Base-by-base conservation (phyloP, 1,140 invertebrate species). In the Alviniconcha marisindica region DNA sequence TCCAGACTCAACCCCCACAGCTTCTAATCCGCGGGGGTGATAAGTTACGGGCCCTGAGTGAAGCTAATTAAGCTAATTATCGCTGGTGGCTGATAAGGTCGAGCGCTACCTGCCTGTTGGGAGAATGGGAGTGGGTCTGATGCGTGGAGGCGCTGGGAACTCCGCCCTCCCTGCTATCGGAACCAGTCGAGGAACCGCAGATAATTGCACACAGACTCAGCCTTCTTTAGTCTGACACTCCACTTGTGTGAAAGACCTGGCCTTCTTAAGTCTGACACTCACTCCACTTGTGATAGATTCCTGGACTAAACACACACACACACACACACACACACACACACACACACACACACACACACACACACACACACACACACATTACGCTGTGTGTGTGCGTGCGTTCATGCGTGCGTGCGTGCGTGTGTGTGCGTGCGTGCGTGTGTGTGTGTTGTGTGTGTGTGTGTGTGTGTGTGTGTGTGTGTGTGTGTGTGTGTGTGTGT, bases 41-140 rank as follows among this genome's bases (percentile, higher is more conserved):
- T 71, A 40, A 71, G 66, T 71, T 71, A 71, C 36, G 66, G 66
- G 36, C 33, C 66, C n/a, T 71, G 66, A 71, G 66, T 71, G 28
- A 36, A 24, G 28, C 66, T 71, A 71, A 71, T 71, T 71, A 71
- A 71, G 66, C 66, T 71, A 71, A 71, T 71, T 71, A 71, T 71
- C 66, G 66, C 66, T 24, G 15, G 15, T 7, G 36, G 66, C 28
- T 40, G 66, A 71, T 71, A 71, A 71, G 66, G 36, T 10, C n/a
- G 66, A 71, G n/a, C 5, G 66, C 66, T 36, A 40, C 66, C 66
- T 71, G 66, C 4, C 28, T 71, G 24, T n/a, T n/a, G n/a, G n/a
- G n/a, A n/a, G n/a, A n/a, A n/a, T n/a, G n/a, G n/a, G n/a, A n/a
- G n/a, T n/a, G n/a, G n/a, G n/a, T n/a, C n/a, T n/a, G n/a, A n/a